phyloP scores from a whole-genome alignment of 2,888 invertebrate genomes.

The Fragum fragum region DNA sequence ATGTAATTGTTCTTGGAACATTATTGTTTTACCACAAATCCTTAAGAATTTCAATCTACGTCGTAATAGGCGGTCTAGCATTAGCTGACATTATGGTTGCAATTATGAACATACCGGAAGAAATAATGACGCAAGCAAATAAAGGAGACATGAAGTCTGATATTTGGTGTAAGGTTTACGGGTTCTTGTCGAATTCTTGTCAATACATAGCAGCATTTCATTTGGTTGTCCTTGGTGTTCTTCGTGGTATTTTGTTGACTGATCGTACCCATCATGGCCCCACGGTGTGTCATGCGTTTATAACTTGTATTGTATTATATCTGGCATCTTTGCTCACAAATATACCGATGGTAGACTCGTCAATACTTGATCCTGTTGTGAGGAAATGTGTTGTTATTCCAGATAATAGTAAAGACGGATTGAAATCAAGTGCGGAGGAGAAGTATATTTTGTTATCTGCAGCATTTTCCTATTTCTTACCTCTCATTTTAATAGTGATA shows the following conservation, averaged over 20 bases:
- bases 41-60: constrained; percentile 76
- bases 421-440: constrained; percentile 54
- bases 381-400: constrained; percentile 55
- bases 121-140: constrained; percentile 71
- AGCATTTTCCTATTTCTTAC: constrained; percentile 77
- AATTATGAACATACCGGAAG: constrained; percentile 74
- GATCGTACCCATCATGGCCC: constrained; percentile 72
- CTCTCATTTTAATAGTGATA: constrained; percentile 71
- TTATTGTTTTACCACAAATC: constrained; percentile 66
- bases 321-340: constrained; percentile 72
- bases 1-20: constrained; percentile 76
- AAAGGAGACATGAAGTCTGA: constrained; percentile 62
- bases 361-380: constrained; percentile 38
- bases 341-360: constrained; percentile 71
- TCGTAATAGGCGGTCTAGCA: constrained; percentile 77
- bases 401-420: constrained; percentile 22
- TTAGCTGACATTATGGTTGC: constrained; percentile 75
- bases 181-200: constrained; percentile 66
- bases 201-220: constrained; percentile 77
- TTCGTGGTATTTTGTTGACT: constrained; percentile 78
- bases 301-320: constrained; percentile 72
- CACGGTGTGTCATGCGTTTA: constrained; percentile 70
- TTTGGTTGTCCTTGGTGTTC: constrained; percentile 77
- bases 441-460: constrained; percentile 59
- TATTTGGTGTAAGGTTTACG: constrained; percentile 77